Conservation (phyloP, 2,113 vertebrate genomes). For the Isichthys henryi region DNA sequence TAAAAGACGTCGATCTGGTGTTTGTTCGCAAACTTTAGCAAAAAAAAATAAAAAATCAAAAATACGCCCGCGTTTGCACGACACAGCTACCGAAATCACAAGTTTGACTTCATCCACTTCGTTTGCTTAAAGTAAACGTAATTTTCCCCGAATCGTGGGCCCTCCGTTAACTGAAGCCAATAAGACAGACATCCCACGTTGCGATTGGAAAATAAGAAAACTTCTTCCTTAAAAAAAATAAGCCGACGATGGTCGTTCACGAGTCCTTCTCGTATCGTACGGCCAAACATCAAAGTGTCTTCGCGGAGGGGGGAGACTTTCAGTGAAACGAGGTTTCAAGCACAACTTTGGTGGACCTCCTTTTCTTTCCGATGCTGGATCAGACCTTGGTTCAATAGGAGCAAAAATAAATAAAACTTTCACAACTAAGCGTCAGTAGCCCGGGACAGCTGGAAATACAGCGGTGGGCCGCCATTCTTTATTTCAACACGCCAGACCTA, state of each 20-base stretch:
- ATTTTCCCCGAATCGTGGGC: background rate
- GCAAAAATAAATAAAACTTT: background rate
- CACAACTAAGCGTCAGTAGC: background rate
- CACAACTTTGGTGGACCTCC: background rate
- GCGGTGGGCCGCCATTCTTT: constrained; percentile 15
- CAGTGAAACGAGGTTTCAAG: background rate
- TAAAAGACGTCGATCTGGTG: background rate
- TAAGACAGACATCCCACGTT: background rate
- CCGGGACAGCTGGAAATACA: background rate
- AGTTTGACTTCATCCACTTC: background rate
- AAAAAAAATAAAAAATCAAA: background rate
- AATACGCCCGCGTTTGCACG: background rate
- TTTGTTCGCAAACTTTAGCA: background rate
- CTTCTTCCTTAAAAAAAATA: background rate
- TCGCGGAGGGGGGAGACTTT: background rate
- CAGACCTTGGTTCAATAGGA: background rate
- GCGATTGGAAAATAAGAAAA: background rate
- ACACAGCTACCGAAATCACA: background rate
- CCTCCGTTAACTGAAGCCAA: background rate
- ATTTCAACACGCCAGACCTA: constrained; percentile 28
- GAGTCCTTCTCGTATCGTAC: background rate
- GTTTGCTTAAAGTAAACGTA: background rate
- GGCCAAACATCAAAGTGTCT: constrained; percentile 1
- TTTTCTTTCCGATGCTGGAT: background rate
- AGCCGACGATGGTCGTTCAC: background rate